phyloP scores from a whole-genome alignment of 2,113 vertebrate genomes.

The Sterrhoptilus dennistouni region DNA sequence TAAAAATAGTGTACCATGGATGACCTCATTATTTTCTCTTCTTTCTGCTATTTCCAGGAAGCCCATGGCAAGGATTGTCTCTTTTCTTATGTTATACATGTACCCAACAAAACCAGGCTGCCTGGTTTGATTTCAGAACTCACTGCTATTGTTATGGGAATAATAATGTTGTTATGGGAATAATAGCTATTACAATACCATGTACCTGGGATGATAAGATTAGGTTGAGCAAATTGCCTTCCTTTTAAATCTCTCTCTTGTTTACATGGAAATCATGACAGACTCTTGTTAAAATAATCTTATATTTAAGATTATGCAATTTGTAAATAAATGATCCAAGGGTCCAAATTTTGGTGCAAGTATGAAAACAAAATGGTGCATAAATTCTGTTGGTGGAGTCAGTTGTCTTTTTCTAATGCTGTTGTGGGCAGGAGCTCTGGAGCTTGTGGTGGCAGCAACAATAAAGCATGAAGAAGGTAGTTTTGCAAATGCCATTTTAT shows the following conservation, averaged over 20 bases:
- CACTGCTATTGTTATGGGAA: not conserved
- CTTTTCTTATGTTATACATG: not conserved
- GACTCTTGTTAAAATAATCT: not conserved
- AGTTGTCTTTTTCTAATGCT: not conserved
- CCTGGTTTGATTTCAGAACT: not conserved
- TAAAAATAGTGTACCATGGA: not conserved
- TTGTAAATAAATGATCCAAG: not conserved
- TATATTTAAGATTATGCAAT: not conserved
- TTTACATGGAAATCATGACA: not conserved
- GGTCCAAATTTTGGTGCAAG: not conserved
- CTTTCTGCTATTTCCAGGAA: not conserved
- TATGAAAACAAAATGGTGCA: not conserved
- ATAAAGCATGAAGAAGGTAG: not conserved
- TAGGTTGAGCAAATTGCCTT: not conserved
- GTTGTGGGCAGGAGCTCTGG: not conserved
- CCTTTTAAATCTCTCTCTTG: not conserved
- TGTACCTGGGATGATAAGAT: not conserved
- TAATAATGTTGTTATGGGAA: not conserved
- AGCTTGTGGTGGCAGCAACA: not conserved
- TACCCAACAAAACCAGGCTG: not conserved
- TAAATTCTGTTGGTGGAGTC: not conserved
- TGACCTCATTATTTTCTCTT: not conserved
- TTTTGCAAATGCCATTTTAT: not conserved
- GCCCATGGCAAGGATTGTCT: not conserved
- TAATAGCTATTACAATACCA: not conserved